phyloP scores from a whole-genome alignment of 2,113 vertebrate species.

The Laticauda colubrina region DNA sequence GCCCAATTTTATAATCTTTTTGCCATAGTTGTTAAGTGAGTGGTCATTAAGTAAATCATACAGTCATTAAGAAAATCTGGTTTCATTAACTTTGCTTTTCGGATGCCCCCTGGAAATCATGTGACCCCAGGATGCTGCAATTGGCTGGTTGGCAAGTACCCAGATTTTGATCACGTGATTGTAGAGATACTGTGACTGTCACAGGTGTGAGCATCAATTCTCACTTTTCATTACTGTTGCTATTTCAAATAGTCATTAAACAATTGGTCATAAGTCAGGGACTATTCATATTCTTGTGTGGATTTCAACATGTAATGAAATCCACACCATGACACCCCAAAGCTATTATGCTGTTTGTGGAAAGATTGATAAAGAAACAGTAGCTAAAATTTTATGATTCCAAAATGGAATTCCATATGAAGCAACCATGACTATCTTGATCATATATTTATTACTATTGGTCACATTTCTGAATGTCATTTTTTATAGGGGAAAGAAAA shows the following conservation, averaged over 20 bases:
- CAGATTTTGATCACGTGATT: not conserved
- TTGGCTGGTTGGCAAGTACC: not conserved
- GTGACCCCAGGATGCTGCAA: not conserved
- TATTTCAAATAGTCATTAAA: not conserved
- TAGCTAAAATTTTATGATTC: not conserved
- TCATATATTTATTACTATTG: not conserved
- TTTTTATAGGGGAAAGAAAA: constrained; percentile 83
- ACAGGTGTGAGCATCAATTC: not conserved
- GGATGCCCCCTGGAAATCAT: not conserved
- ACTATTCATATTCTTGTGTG: not conserved
- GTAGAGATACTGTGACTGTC: not conserved
- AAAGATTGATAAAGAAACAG: not conserved
- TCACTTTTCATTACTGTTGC: not conserved
- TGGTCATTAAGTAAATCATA: not conserved
- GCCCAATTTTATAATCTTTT: not conserved
- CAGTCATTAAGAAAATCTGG: not conserved
- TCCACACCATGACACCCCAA: not conserved
- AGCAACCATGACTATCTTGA: not conserved
- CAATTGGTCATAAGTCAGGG: not conserved
- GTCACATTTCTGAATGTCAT: not conserved
- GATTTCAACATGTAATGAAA: not conserved
- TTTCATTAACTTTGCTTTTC: not conserved
- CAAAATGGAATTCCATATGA: not conserved
- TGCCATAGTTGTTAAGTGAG: not conserved
- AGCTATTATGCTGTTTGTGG: not conserved